Percentiles rank a stretch among this genome's conserved stretches.
Evolutionary conservation across 1,140 invertebrate genomes (phyloP).

Genomic region (Hyposmocoma kahamanoa): DNA sequence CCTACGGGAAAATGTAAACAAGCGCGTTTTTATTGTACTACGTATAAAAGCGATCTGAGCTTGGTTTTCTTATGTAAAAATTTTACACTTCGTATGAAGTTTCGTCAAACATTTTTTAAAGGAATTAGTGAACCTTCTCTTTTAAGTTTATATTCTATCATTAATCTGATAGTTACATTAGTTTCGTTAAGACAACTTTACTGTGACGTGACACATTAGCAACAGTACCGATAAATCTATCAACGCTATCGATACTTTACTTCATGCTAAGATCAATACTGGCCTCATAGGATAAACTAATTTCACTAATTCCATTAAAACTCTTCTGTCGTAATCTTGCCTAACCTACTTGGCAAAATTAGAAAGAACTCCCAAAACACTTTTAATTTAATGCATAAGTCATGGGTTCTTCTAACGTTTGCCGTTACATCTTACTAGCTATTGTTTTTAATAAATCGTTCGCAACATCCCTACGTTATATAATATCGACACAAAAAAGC

Average conservation of each 20-base stretch:
- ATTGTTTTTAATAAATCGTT: conserved; percentile 43
- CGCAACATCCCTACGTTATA: conserved; percentile 39
- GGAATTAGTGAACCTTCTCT: too few species aligned
- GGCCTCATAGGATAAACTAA: neutral
- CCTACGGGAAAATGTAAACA: too few species aligned
- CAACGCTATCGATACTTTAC: neutral
- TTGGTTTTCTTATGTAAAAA: too few species aligned
- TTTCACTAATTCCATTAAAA: neutral
- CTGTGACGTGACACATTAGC: neutral
- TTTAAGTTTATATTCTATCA: neutral
- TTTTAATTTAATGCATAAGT: too few species aligned
- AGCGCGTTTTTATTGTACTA: too few species aligned
- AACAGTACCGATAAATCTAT: neutral
- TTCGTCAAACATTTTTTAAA: too few species aligned
- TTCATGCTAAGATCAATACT: neutral
- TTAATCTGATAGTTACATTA: neutral
- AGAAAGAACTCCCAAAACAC: too few species aligned
- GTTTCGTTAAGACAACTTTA: neutral
- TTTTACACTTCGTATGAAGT: too few species aligned
- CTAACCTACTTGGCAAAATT: too few species aligned
- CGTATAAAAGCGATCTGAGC: too few species aligned
- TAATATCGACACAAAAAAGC: conserved; percentile 39
- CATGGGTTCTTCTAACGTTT: too few species aligned
- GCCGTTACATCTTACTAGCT: conserved; percentile 46
- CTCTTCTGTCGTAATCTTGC: neutral